Percentiles rank a stretch among this genome's conserved stretches.
phyloP scores from a whole-genome alignment of 2,113 vertebrate species.

The Mastomys natalensis region DNA sequence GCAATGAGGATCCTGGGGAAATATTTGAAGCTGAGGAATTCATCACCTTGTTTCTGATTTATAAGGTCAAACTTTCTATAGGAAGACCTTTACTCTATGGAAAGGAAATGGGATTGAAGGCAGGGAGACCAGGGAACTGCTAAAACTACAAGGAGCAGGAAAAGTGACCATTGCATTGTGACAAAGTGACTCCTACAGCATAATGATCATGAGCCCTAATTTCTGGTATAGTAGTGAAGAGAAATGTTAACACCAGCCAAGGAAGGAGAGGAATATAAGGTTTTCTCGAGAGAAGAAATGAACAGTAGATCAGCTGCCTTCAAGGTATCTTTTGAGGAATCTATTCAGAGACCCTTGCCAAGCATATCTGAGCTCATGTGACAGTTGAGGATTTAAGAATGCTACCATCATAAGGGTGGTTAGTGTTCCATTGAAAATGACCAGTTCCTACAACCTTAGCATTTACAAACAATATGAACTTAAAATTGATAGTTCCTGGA shows the following conservation, averaged over 20 bases:
- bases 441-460: not conserved
- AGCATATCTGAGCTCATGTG: not conserved
- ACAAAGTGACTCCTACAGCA: not conserved
- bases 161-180: rapidly evolving
- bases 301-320: not conserved
- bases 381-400: rapidly evolving
- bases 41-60: not conserved
- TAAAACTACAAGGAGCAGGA: not conserved
- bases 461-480: not conserved
- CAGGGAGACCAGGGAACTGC: not conserved
- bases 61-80: not conserved
- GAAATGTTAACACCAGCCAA: too few relatives aligned
- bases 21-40: not conserved
- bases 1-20: not conserved
- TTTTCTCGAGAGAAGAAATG: not conserved
- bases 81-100: not conserved
- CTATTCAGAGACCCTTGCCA: not conserved
- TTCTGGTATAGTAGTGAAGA: not conserved
- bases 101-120: not conserved
- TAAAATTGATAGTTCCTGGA: not conserved
- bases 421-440: not conserved
- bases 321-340: not conserved
- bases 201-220: rapidly evolving
- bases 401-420: not conserved
- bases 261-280: not conserved